Percentiles rank a stretch among this genome's conserved stretches.
Evolutionary conservation across 1,140 invertebrate genomes (phyloP).

Genomic region (Zaprionus taronus): DNA sequence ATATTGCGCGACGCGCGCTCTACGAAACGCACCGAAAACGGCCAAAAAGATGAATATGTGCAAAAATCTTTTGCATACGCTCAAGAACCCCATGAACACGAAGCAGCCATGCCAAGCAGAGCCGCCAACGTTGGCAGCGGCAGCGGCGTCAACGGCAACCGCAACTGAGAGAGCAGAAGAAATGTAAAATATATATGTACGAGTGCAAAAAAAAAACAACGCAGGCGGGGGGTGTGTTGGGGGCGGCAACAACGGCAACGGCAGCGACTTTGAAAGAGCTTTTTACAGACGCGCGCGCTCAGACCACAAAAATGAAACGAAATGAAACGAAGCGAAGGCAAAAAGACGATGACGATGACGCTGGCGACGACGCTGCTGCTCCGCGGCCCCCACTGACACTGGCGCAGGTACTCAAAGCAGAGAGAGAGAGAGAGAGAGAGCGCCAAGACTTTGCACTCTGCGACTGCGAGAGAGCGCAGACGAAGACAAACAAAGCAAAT

Average conservation of each 20-base stretch:
- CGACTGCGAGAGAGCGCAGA: slow-evolving; percentile 37
- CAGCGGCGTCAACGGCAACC: slow-evolving; percentile 43
- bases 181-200: slow-evolving; percentile 31
- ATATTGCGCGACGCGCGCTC: slow-evolving; percentile 67
- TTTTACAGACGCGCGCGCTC: slow-evolving; percentile 71
- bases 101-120: slow-evolving; percentile 55
- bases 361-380: slow-evolving; percentile 20
- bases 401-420: slow-evolving; percentile 23
- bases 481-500: slow-evolving; percentile 60
- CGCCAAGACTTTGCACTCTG: slow-evolving; percentile 41
- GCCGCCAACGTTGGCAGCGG: slow-evolving; percentile 46
- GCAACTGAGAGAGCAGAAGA: slow-evolving; percentile 56
- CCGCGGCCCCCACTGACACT: slow-evolving; percentile 18
- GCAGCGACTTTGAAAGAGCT: slow-evolving; percentile 62
- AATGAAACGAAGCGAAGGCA: slow-evolving; percentile 66
- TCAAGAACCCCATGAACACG: slow-evolving; percentile 82
- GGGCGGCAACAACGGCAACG: slow-evolving; percentile 54
- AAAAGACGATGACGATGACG: slow-evolving; percentile 62
- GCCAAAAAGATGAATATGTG: slow-evolving; percentile 85
- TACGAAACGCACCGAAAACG: slow-evolving; percentile 84
- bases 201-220: slow-evolving; percentile 29
- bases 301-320: slow-evolving; percentile 65
- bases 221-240: slow-evolving; percentile 29
- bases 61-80: slow-evolving; percentile 84
- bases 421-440: slow-evolving; percentile 42